Base-by-base conservation (phyloP, 2,113 vertebrate species). In the Zapornia atra region DNA sequence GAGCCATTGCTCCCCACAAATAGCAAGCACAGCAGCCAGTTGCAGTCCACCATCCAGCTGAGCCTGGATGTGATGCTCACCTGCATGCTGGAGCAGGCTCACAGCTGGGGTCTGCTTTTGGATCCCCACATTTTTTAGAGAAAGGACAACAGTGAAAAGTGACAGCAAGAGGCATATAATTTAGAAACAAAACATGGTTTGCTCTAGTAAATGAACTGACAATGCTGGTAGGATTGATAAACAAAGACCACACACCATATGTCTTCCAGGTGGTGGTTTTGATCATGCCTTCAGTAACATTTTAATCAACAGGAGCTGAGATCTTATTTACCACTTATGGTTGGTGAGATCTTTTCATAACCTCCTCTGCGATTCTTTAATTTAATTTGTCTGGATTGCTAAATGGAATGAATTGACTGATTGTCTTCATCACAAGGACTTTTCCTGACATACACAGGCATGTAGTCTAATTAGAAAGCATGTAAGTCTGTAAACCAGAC, bases 371-470 rank as follows among this genome's bases (percentile, higher is more conserved):
- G 0, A 77, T 70, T 59, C 57, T 66, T 4, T 84, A 91, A 94
- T 88, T 92, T 46, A 76, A 82, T 96, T 94, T 94, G 71, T 64
- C 83, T 86, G 86, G 48, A 60, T 84, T 90, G 79, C 86, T 88
- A 88, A 88, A 88, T 28, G 70, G 83, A 54, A 93, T 48, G 83
- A 80, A 82, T 59, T 89, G 66, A 29, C 48, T 56, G 69, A 53
- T 88, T 82, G 61, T 36, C 78, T 83, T 81, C 80, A 54, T 77
- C 79, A 71, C 56, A 59, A 79, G 68, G 90, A 70, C 5, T 2
- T 61, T 77, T 75, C 70, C 60, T 83, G 71, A 75, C 54, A 12
- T 8, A 60, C 44, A 28, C 65, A 82, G 81, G 75, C 28, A 11
- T 11, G 54, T 10, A 29, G 34, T 50, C n/a, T 31, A 25, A 92